These are phyloP conservation scores for Microtus pennsylvanicus DNA, from an alignment of 2,113 vertebrate genomes.

Conservation along the genomic window DNA sequence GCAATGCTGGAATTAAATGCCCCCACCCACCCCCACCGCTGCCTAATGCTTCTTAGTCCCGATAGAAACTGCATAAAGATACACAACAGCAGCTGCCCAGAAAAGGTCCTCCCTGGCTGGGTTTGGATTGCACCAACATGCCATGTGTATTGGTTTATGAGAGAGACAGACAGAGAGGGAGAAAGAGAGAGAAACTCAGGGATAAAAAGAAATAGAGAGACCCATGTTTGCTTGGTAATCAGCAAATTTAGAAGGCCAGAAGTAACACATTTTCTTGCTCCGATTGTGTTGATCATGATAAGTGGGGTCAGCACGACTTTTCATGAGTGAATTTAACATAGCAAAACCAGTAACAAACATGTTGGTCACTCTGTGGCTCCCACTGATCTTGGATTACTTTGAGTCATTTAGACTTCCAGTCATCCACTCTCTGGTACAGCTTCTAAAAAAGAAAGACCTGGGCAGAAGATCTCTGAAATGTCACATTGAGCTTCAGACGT, in stretches of 20 bases:
- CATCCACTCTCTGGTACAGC: not conserved
- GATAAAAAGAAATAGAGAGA: not conserved
- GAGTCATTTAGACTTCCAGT: not conserved
- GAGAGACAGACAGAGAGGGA: not conserved
- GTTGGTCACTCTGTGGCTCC: not conserved
- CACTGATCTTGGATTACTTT: not conserved
- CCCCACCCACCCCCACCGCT: not conserved
- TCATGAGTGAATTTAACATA: not conserved
- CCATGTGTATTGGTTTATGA: not conserved
- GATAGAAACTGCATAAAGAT: constrained; percentile 30
- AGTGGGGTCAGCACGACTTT: not conserved
- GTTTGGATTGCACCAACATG: not conserved
- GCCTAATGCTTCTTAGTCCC: constrained; percentile 37
- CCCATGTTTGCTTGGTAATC: not conserved
- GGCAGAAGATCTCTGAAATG: not conserved
- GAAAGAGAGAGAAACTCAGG: not conserved
- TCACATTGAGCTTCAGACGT: not conserved
- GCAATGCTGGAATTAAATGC: constrained; percentile 51
- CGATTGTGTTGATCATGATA: not conserved
- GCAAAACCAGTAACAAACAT: not conserved
- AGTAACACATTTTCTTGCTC: not conserved
- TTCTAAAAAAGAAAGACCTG: constrained; percentile 18
- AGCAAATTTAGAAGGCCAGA: constrained; percentile 25
- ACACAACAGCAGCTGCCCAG: not conserved
- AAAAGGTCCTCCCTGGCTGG: not conserved